Percentiles rank a stretch among this genome's conserved stretches.
These are phyloP conservation scores for Meleagris gallopavo DNA, from an alignment of 2,113 vertebrate genomes.

Conservation along the genomic window DNA sequence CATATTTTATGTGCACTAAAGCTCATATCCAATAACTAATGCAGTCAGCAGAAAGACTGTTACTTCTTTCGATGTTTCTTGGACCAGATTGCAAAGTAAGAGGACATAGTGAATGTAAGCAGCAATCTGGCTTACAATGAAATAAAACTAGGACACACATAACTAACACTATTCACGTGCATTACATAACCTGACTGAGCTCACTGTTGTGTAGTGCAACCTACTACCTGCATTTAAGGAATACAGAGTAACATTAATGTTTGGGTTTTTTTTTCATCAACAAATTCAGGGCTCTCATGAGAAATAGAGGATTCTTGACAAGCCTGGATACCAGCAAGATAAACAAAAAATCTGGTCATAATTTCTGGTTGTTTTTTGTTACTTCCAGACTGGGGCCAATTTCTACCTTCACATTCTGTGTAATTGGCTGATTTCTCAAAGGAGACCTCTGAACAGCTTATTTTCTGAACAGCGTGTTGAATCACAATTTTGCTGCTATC, in stretches of 20 bases:
- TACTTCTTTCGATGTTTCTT: neutral
- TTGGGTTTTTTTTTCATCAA: neutral
- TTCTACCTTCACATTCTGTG: conserved; percentile 38
- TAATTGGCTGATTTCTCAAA: conserved; percentile 67
- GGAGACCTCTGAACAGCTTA: conserved; percentile 13
- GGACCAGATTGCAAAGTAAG: neutral
- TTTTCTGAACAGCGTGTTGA: conserved; percentile 55
- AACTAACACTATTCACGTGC: neutral
- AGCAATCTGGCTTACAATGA: neutral
- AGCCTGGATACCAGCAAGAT: conserved; percentile 8
- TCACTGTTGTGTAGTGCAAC: neutral
- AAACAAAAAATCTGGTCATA: conserved; percentile 49
- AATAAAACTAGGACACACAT: neutral
- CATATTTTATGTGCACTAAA: conserved; percentile 12
- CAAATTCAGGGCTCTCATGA: neutral
- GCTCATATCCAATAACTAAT: neutral
- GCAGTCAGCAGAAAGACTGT: conserved; percentile 33
- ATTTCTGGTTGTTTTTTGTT: conserved; percentile 55
- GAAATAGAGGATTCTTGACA: neutral
- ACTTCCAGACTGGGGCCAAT: conserved; percentile 53
- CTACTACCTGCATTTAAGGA: neutral
- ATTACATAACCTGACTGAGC: neutral
- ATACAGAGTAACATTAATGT: neutral
- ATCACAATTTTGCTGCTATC: conserved; percentile 54
- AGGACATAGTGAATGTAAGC: neutral